A percentile compares a stretch with the other conserved stretches of the same genome.
These are phyloP conservation scores for Lanistes nyassanus DNA, from an alignment of 1,140 invertebrate genomes.

Conservation along the genomic window DNA sequence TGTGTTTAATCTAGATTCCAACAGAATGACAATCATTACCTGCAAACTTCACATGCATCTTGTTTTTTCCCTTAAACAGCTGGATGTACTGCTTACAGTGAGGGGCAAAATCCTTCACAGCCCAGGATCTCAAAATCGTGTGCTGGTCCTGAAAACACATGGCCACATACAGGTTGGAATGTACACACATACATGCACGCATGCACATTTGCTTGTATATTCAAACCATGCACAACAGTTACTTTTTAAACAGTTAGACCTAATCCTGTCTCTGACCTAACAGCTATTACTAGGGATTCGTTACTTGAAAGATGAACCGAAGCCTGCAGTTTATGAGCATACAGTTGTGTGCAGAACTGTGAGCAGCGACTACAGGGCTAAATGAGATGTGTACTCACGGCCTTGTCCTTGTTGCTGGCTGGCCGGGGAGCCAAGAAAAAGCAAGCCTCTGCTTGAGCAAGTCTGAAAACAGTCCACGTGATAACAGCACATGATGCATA, in stretches of 20 bases:
- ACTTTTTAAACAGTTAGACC: no score
- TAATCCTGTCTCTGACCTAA: no score
- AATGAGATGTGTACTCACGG: conserved; percentile 71
- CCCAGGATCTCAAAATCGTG: conserved; percentile 96
- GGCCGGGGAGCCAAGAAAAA: conserved; percentile 93
- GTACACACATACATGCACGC: background rate
- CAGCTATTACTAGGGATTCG: no score
- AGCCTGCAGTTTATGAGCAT: no score
- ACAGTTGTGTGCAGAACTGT: no score
- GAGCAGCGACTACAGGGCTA: no score
- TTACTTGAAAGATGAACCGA: no score
- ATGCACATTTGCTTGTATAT: no score
- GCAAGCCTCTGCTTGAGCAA: conserved; percentile 96
- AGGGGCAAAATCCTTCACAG: conserved; percentile 97
- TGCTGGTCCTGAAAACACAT: conserved; percentile 83
- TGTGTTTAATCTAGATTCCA: no score
- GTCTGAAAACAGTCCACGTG: conserved; percentile 69
- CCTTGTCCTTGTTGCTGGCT: conserved; percentile 93
- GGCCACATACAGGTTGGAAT: background rate
- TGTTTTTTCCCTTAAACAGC: conserved; percentile 97
- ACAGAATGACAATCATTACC: no score
- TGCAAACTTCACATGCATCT: conserved; percentile 97
- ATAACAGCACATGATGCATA: no score
- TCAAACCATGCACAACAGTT: no score
- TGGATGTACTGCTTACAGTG: conserved; percentile 97